phyloP scores from a whole-genome alignment of 37 sponge, comb jelly and placozoan genomes.

The Theonella swinhoei region DNA sequence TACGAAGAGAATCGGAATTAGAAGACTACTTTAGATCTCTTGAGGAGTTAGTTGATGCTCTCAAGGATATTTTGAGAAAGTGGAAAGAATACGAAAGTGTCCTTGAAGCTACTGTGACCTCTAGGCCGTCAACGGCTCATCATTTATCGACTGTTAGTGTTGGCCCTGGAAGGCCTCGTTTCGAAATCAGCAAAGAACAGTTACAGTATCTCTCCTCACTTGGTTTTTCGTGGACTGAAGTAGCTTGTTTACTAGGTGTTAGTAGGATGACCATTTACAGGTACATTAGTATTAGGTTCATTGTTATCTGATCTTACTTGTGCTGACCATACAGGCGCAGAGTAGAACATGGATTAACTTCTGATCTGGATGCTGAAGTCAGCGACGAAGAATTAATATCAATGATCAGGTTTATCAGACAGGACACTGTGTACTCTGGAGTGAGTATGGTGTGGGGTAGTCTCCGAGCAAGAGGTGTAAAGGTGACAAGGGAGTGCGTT shows the following conservation, averaged over 20 bases:
- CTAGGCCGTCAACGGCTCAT: not conserved
- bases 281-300: not conserved
- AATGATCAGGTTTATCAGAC: not conserved
- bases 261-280: conserved; percentile 28
- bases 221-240: conserved; percentile 26
- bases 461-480: conserved; percentile 15
- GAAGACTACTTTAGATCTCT: not conserved
- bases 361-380: conserved; percentile 6
- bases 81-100: not conserved
- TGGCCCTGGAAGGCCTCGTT: conserved; percentile 16
- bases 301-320: not conserved
- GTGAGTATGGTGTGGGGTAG: conserved; percentile 11
- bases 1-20: not conserved
- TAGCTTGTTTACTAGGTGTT: conserved; percentile 28
- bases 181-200: conserved; percentile 37
- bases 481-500: conserved; percentile 10
- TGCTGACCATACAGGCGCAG: conserved; percentile 6
- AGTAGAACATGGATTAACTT: conserved; percentile 13
- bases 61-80: not conserved
- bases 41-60: not conserved
- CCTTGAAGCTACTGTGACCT: not conserved
- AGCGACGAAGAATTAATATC: conserved; percentile 11
- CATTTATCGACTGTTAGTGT: not conserved
- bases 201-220: conserved; percentile 29
- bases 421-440: not conserved